These are phyloP conservation scores for Pollenia griseotomentosa DNA, from an alignment of 2,888 invertebrate genomes.

Conservation along the genomic window DNA sequence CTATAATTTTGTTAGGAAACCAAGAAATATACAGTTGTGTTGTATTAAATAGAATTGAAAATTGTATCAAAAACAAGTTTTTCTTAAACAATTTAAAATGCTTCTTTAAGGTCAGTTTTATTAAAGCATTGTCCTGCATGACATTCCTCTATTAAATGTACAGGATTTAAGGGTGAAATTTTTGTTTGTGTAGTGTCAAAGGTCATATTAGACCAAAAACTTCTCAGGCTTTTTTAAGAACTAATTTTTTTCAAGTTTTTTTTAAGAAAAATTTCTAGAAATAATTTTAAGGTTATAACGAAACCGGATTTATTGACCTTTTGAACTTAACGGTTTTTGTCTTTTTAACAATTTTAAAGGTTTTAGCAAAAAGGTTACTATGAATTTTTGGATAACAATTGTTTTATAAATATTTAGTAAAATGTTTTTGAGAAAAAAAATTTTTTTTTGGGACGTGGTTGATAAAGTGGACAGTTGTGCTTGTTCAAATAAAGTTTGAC, in stretches of 20 bases:
- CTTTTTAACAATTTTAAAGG: slow-evolving; percentile 25
- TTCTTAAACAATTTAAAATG: background rate
- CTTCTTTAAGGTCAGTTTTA: slow-evolving; percentile 52
- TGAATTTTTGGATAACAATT: background rate
- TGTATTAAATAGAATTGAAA: background rate
- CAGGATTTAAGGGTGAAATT: slow-evolving; percentile 55
- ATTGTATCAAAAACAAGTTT: slow-evolving; percentile 57
- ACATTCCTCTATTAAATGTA: slow-evolving; percentile 25
- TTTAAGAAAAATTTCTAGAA: slow-evolving; percentile 48
- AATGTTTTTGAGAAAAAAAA: background rate
- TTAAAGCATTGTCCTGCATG: slow-evolving; percentile 47
- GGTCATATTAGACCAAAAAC: slow-evolving; percentile 72
- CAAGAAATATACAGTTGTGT: background rate
- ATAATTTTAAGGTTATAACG: slow-evolving; percentile 55
- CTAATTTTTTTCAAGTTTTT: slow-evolving; percentile 52
- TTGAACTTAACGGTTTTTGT: slow-evolving; percentile 71
- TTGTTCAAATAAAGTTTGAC: too few relatives aligned
- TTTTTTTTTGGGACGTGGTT: background rate
- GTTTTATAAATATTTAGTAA: background rate
- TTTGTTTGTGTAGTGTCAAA: slow-evolving; percentile 69
- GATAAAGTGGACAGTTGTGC: background rate
- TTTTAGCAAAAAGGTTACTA: background rate
- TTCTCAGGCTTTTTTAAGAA: slow-evolving; percentile 73
- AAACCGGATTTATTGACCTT: slow-evolving; percentile 74
- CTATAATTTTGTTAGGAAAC: slow-evolving; percentile 8